Evolutionary conservation across 2,888 invertebrate species (phyloP), one percentile per base, ranked within the genome.

Genomic region (Drymonia ruficornis): DNA sequence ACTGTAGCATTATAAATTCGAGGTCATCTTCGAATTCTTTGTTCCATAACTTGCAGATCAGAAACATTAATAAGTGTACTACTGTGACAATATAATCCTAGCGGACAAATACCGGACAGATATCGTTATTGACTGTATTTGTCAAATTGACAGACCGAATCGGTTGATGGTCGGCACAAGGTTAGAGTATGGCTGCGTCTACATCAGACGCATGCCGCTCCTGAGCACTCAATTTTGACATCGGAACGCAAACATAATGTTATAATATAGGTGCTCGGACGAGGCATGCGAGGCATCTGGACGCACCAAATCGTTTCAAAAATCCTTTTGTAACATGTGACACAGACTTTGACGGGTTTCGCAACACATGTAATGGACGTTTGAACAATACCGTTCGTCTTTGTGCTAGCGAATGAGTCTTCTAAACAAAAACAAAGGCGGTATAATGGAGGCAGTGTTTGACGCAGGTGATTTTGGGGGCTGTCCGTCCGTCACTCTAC

Each of bases 341-440:
- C 78, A 78, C 64, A 67, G 73, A 84, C 80, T 74, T 79, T 90
- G 91, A 89, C 88, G 84, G 74, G 84, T 89, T 87, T 86, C 81
- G 88, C 86, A 89, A 90, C 80, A 80, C 84, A 82, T 85, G 83
- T 84, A 80, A 74, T 76, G 73, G 76, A 80, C 74, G 65, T 71
- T 64, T 71, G 75, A 83, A 90, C 87, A 89, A 89, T 86, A 72
- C n/a, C 72, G 63, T 60, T 63, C 72, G 72, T 73, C 76, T 84
- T 86, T 84, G 82, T 84, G 70, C 72, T 68, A 59, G 71, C 75
- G 80, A 84, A 84, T 81, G 77, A 80, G 73, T 76, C 78, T 77
- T 76, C 71, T 72, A 76, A 84, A 83, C 76, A 81, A 84, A 84
- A 89, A 90, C 89, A 89, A 86, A 83, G 80, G 71, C 61, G 56